A percentile compares a stretch with the other conserved stretches of the same genome.
These are phyloP conservation scores for Cistogaster globosa DNA, from an alignment of 2,888 invertebrate genomes.

Conservation along the genomic window DNA sequence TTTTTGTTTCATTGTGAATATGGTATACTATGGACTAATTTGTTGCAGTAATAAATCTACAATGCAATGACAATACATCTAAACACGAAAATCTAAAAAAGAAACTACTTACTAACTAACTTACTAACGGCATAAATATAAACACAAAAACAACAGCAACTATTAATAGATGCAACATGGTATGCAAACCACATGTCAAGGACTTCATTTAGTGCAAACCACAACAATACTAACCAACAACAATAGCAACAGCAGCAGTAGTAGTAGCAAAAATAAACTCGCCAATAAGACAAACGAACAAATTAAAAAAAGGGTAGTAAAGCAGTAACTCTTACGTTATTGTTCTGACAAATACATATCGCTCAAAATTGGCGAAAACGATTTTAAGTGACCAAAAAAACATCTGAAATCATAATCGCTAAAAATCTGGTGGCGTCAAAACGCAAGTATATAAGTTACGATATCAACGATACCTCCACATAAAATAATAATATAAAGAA, in stretches of 20 bases:
- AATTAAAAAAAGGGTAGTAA: slow-evolving; percentile 19
- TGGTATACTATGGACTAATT: slow-evolving; percentile 64
- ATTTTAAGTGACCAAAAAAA: no score
- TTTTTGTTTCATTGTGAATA: slow-evolving; percentile 29
- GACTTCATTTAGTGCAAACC: slow-evolving; percentile 70
- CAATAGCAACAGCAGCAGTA: slow-evolving; percentile 48
- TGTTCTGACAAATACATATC: no score
- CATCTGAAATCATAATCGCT: no score
- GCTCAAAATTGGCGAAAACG: no score
- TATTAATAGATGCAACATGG: slow-evolving; percentile 60
- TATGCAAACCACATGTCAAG: slow-evolving; percentile 69
- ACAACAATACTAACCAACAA: slow-evolving; percentile 66
- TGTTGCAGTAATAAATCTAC: slow-evolving; percentile 71
- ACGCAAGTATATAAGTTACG: no score
- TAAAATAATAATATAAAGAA: no score
- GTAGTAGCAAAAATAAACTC: slow-evolving; percentile 49
- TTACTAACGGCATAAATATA: slow-evolving; percentile 18
- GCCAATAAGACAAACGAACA: slow-evolving; percentile 36
- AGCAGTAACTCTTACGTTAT: no score
- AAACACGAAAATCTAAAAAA: slow-evolving; percentile 60
- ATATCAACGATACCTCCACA: no score
- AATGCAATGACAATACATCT: slow-evolving; percentile 68
- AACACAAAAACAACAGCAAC: slow-evolving; percentile 1
- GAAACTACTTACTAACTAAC: slow-evolving; percentile 15
- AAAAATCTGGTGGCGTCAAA: no score